Percentiles rank a stretch among this genome's conserved stretches.
These are phyloP conservation scores for Neelides sp. DNA, from an alignment of 1,140 invertebrate species.

Conservation along the genomic window DNA sequence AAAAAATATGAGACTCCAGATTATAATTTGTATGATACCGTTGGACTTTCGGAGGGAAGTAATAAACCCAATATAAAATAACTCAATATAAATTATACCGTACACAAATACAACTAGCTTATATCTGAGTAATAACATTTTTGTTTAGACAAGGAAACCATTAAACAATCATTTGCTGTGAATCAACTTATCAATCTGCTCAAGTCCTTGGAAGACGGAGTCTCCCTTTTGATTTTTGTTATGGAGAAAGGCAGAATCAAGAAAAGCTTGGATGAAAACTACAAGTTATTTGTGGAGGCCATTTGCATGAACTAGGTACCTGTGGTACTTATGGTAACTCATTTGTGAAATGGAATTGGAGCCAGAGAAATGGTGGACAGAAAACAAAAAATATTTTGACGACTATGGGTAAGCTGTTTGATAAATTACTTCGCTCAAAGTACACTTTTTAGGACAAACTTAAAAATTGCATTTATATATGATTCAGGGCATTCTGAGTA, in stretches of 20 bases:
- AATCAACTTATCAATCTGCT: not conserved
- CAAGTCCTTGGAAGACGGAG: not conserved
- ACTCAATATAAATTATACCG: no score
- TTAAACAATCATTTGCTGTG: not conserved
- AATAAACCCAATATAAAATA: not conserved
- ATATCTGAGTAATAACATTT: not conserved
- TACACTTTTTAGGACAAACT: no score
- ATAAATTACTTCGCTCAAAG: no score
- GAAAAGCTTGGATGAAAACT: not conserved
- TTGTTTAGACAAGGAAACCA: not conserved
- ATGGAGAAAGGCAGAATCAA: conserved; percentile 4
- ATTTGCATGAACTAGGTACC: not conserved
- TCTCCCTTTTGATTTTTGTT: conserved; percentile 1
- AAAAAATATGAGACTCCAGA: not conserved
- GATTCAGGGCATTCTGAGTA: no score
- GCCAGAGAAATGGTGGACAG: no score
- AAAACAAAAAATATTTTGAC: no score
- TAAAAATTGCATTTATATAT: no score
- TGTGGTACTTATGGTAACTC: not conserved
- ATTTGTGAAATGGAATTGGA: conserved; percentile 4
- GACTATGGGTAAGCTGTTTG: no score
- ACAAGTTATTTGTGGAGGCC: not conserved
- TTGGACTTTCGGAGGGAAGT: not conserved
- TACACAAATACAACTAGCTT: not conserved
- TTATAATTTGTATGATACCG: conserved; percentile 3